A percentile compares a stretch with the other conserved stretches of the same genome.
phyloP scores from a whole-genome alignment of 2,797 vertebrate genomes.

The Meda fulgida region DNA sequence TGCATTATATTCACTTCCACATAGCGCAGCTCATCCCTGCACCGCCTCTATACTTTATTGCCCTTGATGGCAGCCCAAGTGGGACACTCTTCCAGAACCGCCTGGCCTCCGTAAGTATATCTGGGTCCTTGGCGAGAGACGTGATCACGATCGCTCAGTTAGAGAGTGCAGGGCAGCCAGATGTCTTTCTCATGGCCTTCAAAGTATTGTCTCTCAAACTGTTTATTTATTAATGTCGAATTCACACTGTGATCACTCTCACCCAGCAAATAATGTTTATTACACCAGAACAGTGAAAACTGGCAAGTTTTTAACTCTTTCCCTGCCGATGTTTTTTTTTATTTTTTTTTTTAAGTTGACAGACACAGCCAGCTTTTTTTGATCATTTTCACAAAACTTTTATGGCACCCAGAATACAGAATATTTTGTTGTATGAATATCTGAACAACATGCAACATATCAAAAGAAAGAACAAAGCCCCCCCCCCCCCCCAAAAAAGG shows the following conservation, averaged over 20 bases:
- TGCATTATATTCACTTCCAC: not conserved
- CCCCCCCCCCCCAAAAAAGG: no score
- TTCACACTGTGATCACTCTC: slow-evolving; percentile 47
- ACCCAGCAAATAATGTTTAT: slow-evolving; percentile 56
- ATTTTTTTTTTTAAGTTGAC: not conserved
- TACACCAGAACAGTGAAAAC: slow-evolving; percentile 51
- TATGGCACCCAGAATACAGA: not conserved
- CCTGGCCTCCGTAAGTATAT: slow-evolving; percentile 45
- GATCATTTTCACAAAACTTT: not conserved
- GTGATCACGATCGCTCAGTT: slow-evolving; percentile 37
- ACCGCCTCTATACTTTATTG: not conserved
- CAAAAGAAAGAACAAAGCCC: not conserved
- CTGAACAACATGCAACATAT: not conserved
- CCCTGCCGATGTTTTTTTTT: not conserved
- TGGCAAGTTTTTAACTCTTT: not conserved
- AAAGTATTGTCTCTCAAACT: slow-evolving; percentile 57
- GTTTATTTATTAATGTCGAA: slow-evolving; percentile 61
- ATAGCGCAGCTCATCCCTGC: slow-evolving; percentile 8
- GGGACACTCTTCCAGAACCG: slow-evolving; percentile 31
- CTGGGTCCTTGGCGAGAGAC: slow-evolving; percentile 47
- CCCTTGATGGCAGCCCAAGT: slow-evolving; percentile 44
- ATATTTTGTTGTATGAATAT: not conserved
- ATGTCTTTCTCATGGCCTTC: slow-evolving; percentile 54
- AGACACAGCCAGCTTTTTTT: not conserved
- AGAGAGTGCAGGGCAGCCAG: slow-evolving; percentile 50